Percentiles rank a stretch among this genome's conserved stretches.
Evolutionary conservation across 2,797 vertebrate species (phyloP).

Genomic region (Fistularia tabacaria): DNA sequence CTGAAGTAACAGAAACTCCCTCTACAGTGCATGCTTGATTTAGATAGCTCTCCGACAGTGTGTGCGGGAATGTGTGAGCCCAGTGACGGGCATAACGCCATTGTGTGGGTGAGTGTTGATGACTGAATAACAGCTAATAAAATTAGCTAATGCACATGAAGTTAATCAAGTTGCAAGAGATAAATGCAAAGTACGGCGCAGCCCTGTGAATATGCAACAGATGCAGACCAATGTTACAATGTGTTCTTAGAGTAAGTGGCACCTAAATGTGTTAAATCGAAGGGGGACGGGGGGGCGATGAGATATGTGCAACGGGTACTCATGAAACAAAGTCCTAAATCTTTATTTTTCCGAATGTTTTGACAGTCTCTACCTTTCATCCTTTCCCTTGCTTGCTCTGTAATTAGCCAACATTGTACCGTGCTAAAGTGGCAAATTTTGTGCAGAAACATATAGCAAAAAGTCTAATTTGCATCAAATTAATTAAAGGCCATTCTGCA

Average conservation of each 20-base stretch:
- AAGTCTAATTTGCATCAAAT: conserved; percentile 86
- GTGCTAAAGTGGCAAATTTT: conserved; percentile 29
- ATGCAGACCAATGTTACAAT: background rate
- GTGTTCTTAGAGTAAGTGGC: too few species aligned
- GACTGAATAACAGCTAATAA: conserved; percentile 53
- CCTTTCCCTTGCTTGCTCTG: conserved; percentile 22
- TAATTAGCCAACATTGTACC: conserved; percentile 51
- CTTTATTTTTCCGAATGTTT: background rate
- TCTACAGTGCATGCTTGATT: conserved; percentile 50
- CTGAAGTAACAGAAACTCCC: conserved; percentile 67
- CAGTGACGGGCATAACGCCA: conserved; percentile 41
- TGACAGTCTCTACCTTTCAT: conserved; percentile 16
- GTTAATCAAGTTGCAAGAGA: conserved; percentile 57
- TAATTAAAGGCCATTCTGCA: conserved; percentile 74
- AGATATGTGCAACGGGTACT: too few species aligned
- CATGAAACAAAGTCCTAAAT: background rate
- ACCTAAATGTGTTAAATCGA: too few species aligned
- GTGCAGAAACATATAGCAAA: conserved; percentile 46
- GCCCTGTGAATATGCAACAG: conserved; percentile 37
- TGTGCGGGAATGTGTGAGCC: conserved; percentile 8
- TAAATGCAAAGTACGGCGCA: conserved; percentile 46
- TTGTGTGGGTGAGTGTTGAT: conserved; percentile 46
- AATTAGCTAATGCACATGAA: conserved; percentile 66
- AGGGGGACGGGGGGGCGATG: too few species aligned
- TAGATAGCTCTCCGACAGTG: conserved; percentile 13